Conservation (phyloP, 1,140 invertebrate genomes). For the Trissolcus basalis region DNA sequence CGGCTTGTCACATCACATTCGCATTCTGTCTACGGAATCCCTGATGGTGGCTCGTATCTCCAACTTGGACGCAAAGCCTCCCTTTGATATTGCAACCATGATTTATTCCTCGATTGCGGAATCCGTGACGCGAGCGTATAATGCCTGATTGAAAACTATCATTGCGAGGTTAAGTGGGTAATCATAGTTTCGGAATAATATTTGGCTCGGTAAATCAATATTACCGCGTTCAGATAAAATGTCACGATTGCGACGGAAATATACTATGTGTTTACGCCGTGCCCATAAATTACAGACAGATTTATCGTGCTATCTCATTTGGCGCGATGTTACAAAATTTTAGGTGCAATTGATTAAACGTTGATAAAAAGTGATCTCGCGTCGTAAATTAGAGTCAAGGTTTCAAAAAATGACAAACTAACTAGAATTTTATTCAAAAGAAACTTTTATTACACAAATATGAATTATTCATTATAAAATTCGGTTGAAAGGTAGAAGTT, state of each 20-base stretch:
- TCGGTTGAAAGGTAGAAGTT: too few relatives aligned
- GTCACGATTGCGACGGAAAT: conserved; percentile 38
- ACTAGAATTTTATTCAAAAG: too few relatives aligned
- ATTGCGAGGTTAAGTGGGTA: conserved; percentile 51
- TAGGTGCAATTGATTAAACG: conserved; percentile 19
- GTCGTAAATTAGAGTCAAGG: conserved; percentile 9
- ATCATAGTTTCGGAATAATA: conserved; percentile 56
- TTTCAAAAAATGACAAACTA: conserved; percentile 9
- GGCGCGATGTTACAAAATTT: conserved; percentile 32
- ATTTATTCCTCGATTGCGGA: conserved; percentile 40
- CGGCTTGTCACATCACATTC: conserved; percentile 59
- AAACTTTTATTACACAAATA: conserved; percentile 1
- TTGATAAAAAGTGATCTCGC: conserved; percentile 15
- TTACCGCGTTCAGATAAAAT: conserved; percentile 39
- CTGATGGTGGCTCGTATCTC: conserved; percentile 50
- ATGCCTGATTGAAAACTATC: conserved; percentile 43
- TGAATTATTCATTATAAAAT: too few relatives aligned
- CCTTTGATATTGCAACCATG: conserved; percentile 52
- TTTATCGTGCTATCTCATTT: conserved; percentile 49
- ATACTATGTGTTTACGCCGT: conserved; percentile 48
- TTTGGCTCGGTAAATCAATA: conserved; percentile 51
- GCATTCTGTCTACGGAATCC: conserved; percentile 57
- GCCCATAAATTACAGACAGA: conserved; percentile 37
- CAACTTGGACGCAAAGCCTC: conserved; percentile 32
- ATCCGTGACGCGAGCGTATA: conserved; percentile 11